Evolutionary conservation across 2,113 vertebrate species (phyloP), one percentile per base, ranked within the genome.

Genomic region (Delphinus delphis): DNA sequence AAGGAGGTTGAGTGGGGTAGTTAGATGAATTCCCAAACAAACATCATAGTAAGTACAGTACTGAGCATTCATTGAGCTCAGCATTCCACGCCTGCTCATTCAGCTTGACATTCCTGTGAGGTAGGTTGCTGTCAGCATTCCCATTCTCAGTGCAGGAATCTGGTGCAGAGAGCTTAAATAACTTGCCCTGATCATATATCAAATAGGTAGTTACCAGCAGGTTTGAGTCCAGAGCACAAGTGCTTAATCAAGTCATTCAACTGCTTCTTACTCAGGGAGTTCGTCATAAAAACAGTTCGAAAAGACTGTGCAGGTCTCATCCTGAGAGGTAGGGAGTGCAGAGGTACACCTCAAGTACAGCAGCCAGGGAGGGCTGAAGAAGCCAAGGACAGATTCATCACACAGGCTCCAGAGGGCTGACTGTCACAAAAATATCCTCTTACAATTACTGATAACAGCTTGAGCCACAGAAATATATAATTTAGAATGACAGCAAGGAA

Each of bases 401-500:
- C 12, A 20, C 18, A 71, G 65, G 47, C 65, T 89, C 95, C 63
- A 62, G 41, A 84, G 68, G 68, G 70, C 62, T 55, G 71, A 68
- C 68, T 94, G 93, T 87, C 95, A 97, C 70, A 92, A 76, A 95
- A 97, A 97, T 62, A 93, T 79, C 79, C 92, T 31, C 83, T 90
- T 96, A 97, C 85, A 95, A 97, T 96, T 96, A 97, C 80, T 90
- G 82, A 90, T 96, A 97, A 97, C 63, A 84, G 83, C 77, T 93
- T 76, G 74, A 88, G 47, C 76, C 65, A 93, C 90, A 88, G 90
- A 97, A 97, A 98, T 97, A 95, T 82, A 82, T 98, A 98, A 95
- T 98, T 99, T 98, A 97, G 93, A 98, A 96, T 96, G 93, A 96
- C 98, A 98, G 96, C 88, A 89, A 95, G 84, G 85, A 97, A 99